phyloP scores from a whole-genome alignment of 2,113 vertebrate species.

The Trichomycterus rosablanca region DNA sequence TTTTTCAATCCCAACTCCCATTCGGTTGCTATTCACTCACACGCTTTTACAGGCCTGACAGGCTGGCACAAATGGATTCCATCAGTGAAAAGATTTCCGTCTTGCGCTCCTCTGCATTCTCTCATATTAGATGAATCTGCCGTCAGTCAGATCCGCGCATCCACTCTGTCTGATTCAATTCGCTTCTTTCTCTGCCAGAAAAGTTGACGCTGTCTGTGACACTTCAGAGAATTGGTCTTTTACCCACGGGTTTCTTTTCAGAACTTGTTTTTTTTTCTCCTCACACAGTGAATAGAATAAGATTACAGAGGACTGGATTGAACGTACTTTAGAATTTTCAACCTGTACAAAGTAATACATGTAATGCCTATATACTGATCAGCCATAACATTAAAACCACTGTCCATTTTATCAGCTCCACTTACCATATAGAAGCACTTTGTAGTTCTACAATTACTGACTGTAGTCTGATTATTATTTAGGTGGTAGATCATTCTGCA shows the following conservation, averaged over 20 bases:
- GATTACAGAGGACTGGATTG: too few species aligned
- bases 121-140: conserved; percentile 10
- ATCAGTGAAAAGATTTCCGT: conserved; percentile 29
- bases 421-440: too few species aligned
- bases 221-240: conserved; percentile 20
- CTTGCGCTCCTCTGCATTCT: neutral
- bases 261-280: conserved; percentile 7
- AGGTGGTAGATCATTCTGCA: too few species aligned
- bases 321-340: too few species aligned
- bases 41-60: neutral
- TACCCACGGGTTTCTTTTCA: conserved; percentile 11
- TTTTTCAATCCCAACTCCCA: conserved; percentile 11
- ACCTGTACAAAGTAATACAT: too few species aligned
- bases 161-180: conserved; percentile 7
- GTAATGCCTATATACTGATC: too few species aligned
- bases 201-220: conserved; percentile 6
- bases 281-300: conserved; percentile 16
- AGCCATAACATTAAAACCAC: too few species aligned
- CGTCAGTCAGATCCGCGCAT: conserved; percentile 23
- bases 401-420: too few species aligned
- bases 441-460: too few species aligned
- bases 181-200: neutral
- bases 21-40: conserved; percentile 7
- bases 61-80: conserved; percentile 18
- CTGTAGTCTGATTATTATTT: too few species aligned